Conservation (phyloP, 1,140 invertebrate genomes). For the Cataglyphis hispanica region DNA sequence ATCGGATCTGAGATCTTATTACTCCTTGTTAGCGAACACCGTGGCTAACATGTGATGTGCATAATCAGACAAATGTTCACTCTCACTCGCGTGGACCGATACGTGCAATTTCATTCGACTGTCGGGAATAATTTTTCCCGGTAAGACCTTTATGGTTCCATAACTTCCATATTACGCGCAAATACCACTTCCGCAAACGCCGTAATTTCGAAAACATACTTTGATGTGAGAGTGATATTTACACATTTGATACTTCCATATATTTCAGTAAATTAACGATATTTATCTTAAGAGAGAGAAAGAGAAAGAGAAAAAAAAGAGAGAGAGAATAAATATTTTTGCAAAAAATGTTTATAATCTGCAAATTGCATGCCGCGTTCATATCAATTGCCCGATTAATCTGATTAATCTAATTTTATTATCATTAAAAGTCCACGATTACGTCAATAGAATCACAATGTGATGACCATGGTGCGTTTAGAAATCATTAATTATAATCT, state of each 20-base stretch:
- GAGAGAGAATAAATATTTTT: background rate
- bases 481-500: constrained; percentile 38
- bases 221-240: background rate
- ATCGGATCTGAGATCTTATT: constrained; percentile 61
- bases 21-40: constrained; percentile 29
- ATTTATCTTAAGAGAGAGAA: background rate
- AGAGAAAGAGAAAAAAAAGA: too few species aligned
- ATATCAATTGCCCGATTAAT: background rate
- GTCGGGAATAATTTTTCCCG: constrained; percentile 33
- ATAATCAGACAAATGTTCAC: constrained; percentile 59
- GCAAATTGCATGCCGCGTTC: background rate
- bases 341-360: background rate
- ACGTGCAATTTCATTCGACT: constrained; percentile 52
- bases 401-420: background rate
- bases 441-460: constrained; percentile 6
- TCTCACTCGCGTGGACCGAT: constrained; percentile 40
- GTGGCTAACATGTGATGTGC: constrained; percentile 50
- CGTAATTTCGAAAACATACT: constrained; percentile 37
- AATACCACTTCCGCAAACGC: constrained; percentile 39
- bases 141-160: constrained; percentile 12
- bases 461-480: constrained; percentile 5
- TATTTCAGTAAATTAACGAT: constrained; percentile 27
- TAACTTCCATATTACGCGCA: constrained; percentile 46
- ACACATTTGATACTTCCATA: background rate
- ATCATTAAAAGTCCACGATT: background rate